Conservation (phyloP, 1,140 invertebrate species). For the Zaprionus vittiger region DNA sequence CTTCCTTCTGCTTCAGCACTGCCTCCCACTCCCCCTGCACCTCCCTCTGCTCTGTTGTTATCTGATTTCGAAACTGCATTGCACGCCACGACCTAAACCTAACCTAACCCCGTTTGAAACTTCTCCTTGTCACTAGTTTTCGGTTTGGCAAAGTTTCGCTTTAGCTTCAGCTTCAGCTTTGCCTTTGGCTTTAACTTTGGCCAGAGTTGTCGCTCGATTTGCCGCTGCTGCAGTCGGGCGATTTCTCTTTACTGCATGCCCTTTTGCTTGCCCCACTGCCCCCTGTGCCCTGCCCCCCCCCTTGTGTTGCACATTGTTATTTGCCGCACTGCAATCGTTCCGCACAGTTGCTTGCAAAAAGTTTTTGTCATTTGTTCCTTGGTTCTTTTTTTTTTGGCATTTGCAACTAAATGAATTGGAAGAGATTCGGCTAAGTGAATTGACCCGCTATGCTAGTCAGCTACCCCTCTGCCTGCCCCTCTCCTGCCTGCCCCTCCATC, state of each 20-base stretch:
- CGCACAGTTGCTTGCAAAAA: constrained; percentile 71
- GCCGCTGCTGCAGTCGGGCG: constrained; percentile 40
- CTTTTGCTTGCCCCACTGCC: constrained; percentile 31
- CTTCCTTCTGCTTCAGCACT: background rate
- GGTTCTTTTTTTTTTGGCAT: constrained; percentile 24
- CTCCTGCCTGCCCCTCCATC: background rate
- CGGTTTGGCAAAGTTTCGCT: constrained; percentile 62
- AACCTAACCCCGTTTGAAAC: constrained; percentile 15
- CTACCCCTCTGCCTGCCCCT: background rate
- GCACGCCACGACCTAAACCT: constrained; percentile 57
- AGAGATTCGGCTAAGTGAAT: constrained; percentile 48
- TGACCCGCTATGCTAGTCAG: constrained; percentile 14
- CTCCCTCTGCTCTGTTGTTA: constrained; percentile 16
- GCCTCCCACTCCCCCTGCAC: background rate
- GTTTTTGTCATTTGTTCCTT: constrained; percentile 62
- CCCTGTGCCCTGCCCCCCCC: background rate
- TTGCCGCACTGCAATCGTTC: constrained; percentile 74
- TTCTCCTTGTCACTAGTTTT: constrained; percentile 43
- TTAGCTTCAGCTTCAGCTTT: constrained; percentile 39
- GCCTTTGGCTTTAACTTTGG: constrained; percentile 43
- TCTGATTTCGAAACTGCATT: constrained; percentile 66
- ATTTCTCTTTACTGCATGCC: constrained; percentile 13
- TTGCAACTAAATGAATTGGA: constrained; percentile 62
- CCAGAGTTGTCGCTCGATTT: constrained; percentile 74
- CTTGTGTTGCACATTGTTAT: constrained; percentile 71